phyloP scores from a whole-genome alignment of 2,797 vertebrate species.

The Cirrhinus molitorella region DNA sequence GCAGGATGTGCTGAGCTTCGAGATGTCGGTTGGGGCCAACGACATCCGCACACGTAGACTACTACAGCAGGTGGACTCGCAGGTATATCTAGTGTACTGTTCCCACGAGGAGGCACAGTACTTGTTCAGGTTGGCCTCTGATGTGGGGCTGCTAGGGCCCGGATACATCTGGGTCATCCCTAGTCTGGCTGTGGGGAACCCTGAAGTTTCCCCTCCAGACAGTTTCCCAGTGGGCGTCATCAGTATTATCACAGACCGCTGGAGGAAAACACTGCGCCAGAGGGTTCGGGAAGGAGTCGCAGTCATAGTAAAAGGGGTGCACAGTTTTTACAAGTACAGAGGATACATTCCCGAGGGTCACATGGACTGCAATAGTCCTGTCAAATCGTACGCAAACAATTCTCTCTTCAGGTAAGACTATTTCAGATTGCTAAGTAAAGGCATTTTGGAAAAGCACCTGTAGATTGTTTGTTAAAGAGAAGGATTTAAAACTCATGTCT shows the following conservation, averaged over 20 bases:
- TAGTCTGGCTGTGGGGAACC: constrained; percentile 90
- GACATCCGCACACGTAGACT: constrained; percentile 83
- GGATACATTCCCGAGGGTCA: constrained; percentile 88
- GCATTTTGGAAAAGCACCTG: not conserved
- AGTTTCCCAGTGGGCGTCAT: constrained; percentile 94
- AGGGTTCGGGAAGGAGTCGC: constrained; percentile 95
- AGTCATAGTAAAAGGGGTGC: constrained; percentile 90
- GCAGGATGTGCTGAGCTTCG: constrained; percentile 90
- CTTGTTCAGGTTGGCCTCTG: constrained; percentile 87
- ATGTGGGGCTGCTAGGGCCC: constrained; percentile 91
- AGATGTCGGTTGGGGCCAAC: constrained; percentile 89
- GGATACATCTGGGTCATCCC: constrained; percentile 96
- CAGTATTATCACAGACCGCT: constrained; percentile 93
- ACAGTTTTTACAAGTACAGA: constrained; percentile 85
- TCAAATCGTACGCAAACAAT: constrained; percentile 75
- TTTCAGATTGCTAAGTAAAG: not conserved
- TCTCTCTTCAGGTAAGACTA: constrained; percentile 89
- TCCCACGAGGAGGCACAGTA: constrained; percentile 93
- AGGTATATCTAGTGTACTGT: constrained; percentile 94
- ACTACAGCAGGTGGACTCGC: constrained; percentile 93
- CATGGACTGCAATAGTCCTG: constrained; percentile 81
- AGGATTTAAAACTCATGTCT: not conserved
- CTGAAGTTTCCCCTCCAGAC: constrained; percentile 85
- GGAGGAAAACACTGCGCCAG: constrained; percentile 93
- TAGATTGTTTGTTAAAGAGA: not conserved